Evolutionary conservation across 1,140 invertebrate genomes (phyloP).

Genomic region (Yoshiicerus persimilis): DNA sequence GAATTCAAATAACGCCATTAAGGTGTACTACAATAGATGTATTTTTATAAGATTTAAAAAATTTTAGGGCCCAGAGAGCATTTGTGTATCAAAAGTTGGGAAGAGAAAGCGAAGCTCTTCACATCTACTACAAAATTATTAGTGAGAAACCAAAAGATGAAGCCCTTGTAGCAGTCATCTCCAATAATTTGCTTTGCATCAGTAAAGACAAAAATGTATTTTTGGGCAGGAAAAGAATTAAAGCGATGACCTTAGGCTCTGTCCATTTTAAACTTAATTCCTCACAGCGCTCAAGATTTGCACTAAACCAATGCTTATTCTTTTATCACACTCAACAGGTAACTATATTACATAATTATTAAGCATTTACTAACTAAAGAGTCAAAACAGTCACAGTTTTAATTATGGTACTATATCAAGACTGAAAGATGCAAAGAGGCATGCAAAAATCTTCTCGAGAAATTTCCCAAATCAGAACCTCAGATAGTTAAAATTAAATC

Average conservation of each 20-base stretch:
- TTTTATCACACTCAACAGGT: conserved; percentile 86
- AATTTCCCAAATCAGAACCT: conserved; percentile 64
- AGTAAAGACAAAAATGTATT: conserved; percentile 96
- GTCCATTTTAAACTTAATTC: conserved; percentile 83
- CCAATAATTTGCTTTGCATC: conserved; percentile 89
- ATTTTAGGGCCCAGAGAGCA: conserved; percentile 75
- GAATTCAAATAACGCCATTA: no score
- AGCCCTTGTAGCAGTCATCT: conserved; percentile 84
- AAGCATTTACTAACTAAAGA: no score
- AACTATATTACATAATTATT: conserved; percentile 33
- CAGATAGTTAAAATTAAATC: conserved; percentile 69
- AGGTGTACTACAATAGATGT: background rate
- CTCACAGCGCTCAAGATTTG: conserved; percentile 74
- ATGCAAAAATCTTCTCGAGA: conserved; percentile 68
- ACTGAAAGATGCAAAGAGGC: conserved; percentile 76
- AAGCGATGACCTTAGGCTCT: conserved; percentile 77
- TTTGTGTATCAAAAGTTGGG: conserved; percentile 77
- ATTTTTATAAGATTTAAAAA: background rate
- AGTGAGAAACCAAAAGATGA: conserved; percentile 67
- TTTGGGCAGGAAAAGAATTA: conserved; percentile 94
- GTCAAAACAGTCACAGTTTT: background rate
- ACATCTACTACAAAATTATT: conserved; percentile 77
- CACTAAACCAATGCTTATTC: conserved; percentile 86
- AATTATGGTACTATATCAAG: conserved; percentile 58
- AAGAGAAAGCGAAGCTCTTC: conserved; percentile 62